Conservation (phyloP, 2,888 invertebrate genomes). For the Idaea dimidiata region DNA sequence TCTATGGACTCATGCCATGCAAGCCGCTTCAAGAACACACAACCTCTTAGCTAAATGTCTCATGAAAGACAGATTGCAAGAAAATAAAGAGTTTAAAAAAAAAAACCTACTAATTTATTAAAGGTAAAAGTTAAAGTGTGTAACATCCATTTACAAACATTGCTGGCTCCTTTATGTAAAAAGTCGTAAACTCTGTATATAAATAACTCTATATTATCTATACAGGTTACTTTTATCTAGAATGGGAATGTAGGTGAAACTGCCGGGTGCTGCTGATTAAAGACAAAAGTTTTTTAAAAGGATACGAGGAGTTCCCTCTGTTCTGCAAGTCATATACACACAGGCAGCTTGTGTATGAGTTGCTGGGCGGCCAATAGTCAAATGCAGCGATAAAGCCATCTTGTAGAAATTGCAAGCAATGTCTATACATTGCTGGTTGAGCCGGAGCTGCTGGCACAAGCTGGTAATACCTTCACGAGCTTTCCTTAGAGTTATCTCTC, state of each 20-base stretch:
- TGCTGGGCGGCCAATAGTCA: slow-evolving; percentile 95
- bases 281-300: slow-evolving; percentile 55
- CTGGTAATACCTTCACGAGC: slow-evolving; percentile 92
- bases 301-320: slow-evolving; percentile 96
- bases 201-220: too few species aligned
- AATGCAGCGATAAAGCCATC: slow-evolving; percentile 90
- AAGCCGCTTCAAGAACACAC: too few species aligned
- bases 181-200: too few species aligned
- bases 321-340: slow-evolving; percentile 97
- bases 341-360: slow-evolving; percentile 97
- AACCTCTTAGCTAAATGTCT: too few species aligned
- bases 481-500: slow-evolving; percentile 94
- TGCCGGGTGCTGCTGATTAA: neutral
- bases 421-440: slow-evolving; percentile 95
- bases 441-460: slow-evolving; percentile 91
- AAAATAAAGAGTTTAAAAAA: too few species aligned
- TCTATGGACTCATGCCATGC: too few species aligned
- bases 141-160: too few species aligned
- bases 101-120: too few species aligned
- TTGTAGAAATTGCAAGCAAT: slow-evolving; percentile 97
- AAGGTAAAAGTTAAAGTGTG: too few species aligned
- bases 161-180: too few species aligned
- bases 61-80: too few species aligned
- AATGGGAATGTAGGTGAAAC: neutral
- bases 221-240: neutral